These are phyloP conservation scores for Uropetala carovei DNA, from an alignment of 2,888 invertebrate species.

Conservation along the genomic window DNA sequence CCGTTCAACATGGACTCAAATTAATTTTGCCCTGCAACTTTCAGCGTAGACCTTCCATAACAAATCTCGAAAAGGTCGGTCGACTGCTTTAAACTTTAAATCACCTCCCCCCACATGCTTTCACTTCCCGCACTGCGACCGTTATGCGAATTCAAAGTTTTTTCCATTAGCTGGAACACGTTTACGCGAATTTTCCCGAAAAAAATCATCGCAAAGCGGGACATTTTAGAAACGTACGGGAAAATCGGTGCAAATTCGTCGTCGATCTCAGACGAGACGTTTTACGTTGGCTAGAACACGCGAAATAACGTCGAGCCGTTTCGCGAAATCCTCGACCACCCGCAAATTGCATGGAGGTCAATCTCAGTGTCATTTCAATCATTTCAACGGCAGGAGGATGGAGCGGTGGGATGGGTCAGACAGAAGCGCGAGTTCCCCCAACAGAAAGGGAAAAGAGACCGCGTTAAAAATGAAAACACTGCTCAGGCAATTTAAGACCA, in stretches of 20 bases:
- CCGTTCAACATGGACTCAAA: too few relatives aligned
- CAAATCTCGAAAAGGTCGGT: too few relatives aligned
- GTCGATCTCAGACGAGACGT: not conserved
- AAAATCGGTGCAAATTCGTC: not conserved
- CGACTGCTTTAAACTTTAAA: too few relatives aligned
- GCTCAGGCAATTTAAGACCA: not conserved
- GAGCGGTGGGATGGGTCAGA: not conserved
- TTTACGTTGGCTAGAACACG: not conserved
- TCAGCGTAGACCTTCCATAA: too few relatives aligned
- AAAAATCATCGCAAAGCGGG: too few relatives aligned
- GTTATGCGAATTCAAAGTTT: too few relatives aligned
- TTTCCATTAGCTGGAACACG: too few relatives aligned
- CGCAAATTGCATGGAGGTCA: not conserved
- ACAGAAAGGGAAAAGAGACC: conserved; percentile 8
- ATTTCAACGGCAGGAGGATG: not conserved
- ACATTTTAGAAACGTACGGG: not conserved
- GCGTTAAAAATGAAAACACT: not conserved
- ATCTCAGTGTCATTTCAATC: conserved; percentile 3
- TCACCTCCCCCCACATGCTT: too few relatives aligned
- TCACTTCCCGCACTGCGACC: too few relatives aligned
- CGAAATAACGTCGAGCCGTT: not conserved
- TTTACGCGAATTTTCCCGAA: too few relatives aligned
- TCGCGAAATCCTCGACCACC: not conserved
- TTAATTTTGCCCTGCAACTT: too few relatives aligned
- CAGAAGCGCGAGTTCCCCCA: not conserved